Evolutionary conservation across 2,888 invertebrate genomes (phyloP).

Genomic region (Drosophila monieri): DNA sequence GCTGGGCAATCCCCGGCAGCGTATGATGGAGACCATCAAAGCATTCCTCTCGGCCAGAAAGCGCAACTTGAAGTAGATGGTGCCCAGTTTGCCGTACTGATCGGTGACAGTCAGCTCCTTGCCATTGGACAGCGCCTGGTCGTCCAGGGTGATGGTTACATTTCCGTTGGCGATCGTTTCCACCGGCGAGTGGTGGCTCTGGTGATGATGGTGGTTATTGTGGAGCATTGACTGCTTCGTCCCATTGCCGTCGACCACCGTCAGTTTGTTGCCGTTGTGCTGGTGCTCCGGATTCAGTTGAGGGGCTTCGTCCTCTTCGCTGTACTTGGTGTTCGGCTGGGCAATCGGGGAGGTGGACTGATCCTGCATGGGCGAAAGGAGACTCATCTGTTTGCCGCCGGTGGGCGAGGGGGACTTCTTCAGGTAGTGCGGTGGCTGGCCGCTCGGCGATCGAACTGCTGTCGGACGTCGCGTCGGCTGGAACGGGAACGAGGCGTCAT

Average conservation of each 20-base stretch:
- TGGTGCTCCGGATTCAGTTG: conserved; percentile 51
- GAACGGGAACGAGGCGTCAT: conserved; percentile 83
- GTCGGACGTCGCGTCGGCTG: conserved; percentile 84
- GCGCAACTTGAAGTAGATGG: conserved; percentile 94
- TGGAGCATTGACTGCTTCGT: conserved; percentile 38
- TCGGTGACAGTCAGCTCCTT: conserved; percentile 70
- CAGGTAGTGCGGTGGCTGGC: conserved; percentile 91
- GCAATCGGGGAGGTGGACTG: conserved; percentile 81
- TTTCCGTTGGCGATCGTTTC: conserved; percentile 66
- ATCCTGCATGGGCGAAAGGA: conserved; percentile 81
- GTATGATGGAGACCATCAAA: conserved; percentile 95
- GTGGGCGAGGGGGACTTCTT: conserved; percentile 97
- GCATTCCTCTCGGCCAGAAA: conserved; percentile 96
- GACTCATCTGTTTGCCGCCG: conserved; percentile 83
- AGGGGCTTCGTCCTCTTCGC: conserved; percentile 82
- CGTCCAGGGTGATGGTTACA: conserved; percentile 62
- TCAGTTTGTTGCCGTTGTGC: conserved; percentile 62
- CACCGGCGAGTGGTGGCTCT: conserved; percentile 55
- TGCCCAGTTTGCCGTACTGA: conserved; percentile 90
- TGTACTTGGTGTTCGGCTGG: conserved; percentile 80
- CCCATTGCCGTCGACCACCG: conserved; percentile 53
- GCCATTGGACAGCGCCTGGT: conserved; percentile 80
- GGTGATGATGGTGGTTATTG: conserved; percentile 48
- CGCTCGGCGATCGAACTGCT: conserved; percentile 93
- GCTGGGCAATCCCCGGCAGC: conserved; percentile 93